These are phyloP conservation scores for Ypsolopha scabrella DNA, from an alignment of 2,888 invertebrate species.

Conservation along the genomic window DNA sequence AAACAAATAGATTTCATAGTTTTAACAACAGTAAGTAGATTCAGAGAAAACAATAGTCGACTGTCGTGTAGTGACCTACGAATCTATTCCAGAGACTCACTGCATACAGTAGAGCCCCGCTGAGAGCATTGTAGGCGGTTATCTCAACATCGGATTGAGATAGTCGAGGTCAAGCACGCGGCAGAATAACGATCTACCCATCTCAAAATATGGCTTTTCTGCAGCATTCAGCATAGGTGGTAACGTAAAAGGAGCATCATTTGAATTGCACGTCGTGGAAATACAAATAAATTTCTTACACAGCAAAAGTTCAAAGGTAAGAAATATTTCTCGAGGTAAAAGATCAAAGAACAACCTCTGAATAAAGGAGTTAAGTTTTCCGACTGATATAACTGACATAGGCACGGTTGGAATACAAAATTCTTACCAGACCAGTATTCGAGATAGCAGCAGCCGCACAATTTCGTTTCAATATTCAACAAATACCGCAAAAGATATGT, in stretches of 20 bases:
- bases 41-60: neutral
- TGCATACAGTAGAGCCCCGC: conserved; percentile 31
- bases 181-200: conserved; percentile 8
- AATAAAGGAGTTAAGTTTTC: conserved; percentile 1
- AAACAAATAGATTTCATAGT: neutral
- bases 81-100: conserved; percentile 18
- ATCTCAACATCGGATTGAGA: conserved; percentile 59
- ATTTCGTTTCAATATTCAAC: conserved; percentile 36
- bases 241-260: neutral
- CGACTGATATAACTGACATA: conserved; percentile 1
- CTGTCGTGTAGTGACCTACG: neutral
- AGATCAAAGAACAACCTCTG: conserved; percentile 1
- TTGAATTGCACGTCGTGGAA: conserved; percentile 6
- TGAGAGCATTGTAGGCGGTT: conserved; percentile 56
- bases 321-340: neutral
- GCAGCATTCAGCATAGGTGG: neutral
- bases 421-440: neutral
- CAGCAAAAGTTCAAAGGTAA: neutral
- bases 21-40: neutral
- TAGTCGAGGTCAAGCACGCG: conserved; percentile 59
- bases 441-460: conserved; percentile 11
- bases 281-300: conserved; percentile 10
- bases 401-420: conserved; percentile 3
- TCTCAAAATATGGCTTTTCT: conserved; percentile 5
- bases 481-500: conserved; percentile 34